Evolutionary conservation across 2,113 vertebrate genomes (phyloP).

Genomic region (Cygnus buccinator): DNA sequence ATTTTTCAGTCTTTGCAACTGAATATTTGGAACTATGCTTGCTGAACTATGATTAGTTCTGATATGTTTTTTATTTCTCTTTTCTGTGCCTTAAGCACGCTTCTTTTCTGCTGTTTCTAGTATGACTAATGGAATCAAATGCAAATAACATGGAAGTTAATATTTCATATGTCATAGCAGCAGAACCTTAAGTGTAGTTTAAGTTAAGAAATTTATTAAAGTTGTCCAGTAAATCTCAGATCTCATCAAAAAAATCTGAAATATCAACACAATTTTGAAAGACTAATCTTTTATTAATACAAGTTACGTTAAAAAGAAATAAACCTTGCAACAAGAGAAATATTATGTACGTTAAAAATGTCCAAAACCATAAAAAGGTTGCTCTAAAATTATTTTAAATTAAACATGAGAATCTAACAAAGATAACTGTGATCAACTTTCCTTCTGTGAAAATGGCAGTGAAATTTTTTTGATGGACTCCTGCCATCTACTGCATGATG

Average conservation of each 20-base stretch:
- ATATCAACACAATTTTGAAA: conserved; percentile 14
- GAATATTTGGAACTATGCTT: not conserved
- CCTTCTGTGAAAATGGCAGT: not conserved
- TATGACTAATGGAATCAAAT: not conserved
- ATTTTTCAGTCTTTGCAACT: not conserved
- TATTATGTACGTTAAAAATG: not conserved
- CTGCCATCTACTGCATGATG: conserved; percentile 57
- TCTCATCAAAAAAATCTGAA: not conserved
- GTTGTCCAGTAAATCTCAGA: not conserved
- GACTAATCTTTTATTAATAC: conserved; percentile 49
- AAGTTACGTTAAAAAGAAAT: conserved; percentile 40
- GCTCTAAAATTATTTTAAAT: conserved; percentile 32
- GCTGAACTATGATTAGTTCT: not conserved
- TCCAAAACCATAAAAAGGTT: not conserved
- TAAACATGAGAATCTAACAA: conserved; percentile 7
- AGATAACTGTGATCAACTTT: not conserved
- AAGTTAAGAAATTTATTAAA: conserved; percentile 1
- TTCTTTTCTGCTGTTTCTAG: not conserved
- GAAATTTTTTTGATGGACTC: conserved; percentile 17
- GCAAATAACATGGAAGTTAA: not conserved
- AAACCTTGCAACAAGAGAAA: not conserved
- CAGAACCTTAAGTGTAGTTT: not conserved
- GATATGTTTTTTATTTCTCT: not conserved
- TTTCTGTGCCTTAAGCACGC: not conserved
- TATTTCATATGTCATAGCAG: not conserved